A percentile compares a stretch with the other conserved stretches of the same genome.
phyloP scores from a whole-genome alignment of 2,113 vertebrate genomes.

The Spea bombifrons region DNA sequence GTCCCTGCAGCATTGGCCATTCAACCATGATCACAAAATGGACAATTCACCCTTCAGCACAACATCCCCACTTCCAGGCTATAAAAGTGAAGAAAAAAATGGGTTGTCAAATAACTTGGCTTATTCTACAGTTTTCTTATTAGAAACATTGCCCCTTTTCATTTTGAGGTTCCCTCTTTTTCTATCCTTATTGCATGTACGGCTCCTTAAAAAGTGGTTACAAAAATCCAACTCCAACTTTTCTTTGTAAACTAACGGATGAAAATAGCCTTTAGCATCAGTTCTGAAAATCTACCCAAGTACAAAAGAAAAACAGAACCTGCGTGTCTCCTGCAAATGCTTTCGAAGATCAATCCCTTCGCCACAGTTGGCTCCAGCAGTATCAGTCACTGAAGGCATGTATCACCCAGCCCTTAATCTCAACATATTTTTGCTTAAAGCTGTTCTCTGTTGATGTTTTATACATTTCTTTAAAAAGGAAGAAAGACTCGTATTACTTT shows the following conservation, averaged over 20 bases:
- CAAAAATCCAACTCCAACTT: neutral
- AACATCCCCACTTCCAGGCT: no score
- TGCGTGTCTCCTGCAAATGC: conserved; percentile 25
- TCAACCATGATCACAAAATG: no score
- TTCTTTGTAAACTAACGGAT: neutral
- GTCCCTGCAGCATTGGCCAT: no score
- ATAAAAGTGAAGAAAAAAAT: no score
- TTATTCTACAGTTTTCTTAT: no score
- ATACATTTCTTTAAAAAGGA: conserved; percentile 31
- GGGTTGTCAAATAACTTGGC: no score
- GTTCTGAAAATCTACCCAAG: conserved; percentile 17
- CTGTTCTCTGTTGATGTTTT: conserved; percentile 38
- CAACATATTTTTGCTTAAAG: conserved; percentile 41
- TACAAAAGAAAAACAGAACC: conserved; percentile 25
- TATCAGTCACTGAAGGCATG: conserved; percentile 37
- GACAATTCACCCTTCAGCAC: no score
- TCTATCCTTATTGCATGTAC: no score
- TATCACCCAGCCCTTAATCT: conserved; percentile 40
- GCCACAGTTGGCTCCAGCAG: conserved; percentile 27
- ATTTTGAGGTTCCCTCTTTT: no score
- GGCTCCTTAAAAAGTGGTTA: neutral
- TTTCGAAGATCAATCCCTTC: conserved; percentile 33
- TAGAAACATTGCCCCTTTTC: no score
- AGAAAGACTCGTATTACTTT: conserved; percentile 23
- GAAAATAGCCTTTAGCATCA: conserved; percentile 15